Base-by-base conservation (phyloP, 2,888 invertebrate genomes). In the Nezara viridula region DNA sequence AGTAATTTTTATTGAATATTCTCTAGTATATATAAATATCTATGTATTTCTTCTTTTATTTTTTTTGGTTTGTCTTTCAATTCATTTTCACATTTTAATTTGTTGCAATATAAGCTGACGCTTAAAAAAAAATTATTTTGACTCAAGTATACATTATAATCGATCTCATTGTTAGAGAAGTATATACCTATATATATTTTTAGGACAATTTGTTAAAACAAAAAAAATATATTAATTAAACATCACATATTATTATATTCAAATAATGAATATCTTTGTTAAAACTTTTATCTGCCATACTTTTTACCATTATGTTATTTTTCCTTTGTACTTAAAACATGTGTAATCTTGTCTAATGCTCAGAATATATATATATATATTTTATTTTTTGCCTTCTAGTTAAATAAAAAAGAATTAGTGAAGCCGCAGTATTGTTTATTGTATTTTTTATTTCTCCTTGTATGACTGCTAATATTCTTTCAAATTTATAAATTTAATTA, bases 361-460 rank as follows among this genome's bases (percentile, higher is more conserved):
- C 60, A 27, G 60, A 77, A 24, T 73, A 73, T 73, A 77, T 77
- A 60, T 27, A 60, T 27, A 77, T 77, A 77, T 77, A 77, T 77
- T 77, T 77, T 77, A 40, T 37, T 77, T 44, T 77, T 77, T 77
- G 77, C 77, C 77, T 77, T 77, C 77, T 77, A 77, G 77, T 77
- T 77, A 77, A 77, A 77, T 77, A 77, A 77, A 77, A 60, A 77
- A 77, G 40, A 77, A 37, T 77, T 77, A 77, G 77, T 77, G 77
- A 77, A 77, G 77, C 77, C 77, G 40, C 40, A 77, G 77, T 77
- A 77, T 44, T 77, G 77, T 24, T 77, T 77, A 60, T 77, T 77
- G 37, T 77, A 40, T 24, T 77, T 77, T 77, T 9, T 73, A 55
- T 77, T 77, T 40, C 5, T 5, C 77, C 6, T 24, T 19, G 16